phyloP scores from a whole-genome alignment of 1,140 invertebrate genomes.

The Panulirus ornatus region DNA sequence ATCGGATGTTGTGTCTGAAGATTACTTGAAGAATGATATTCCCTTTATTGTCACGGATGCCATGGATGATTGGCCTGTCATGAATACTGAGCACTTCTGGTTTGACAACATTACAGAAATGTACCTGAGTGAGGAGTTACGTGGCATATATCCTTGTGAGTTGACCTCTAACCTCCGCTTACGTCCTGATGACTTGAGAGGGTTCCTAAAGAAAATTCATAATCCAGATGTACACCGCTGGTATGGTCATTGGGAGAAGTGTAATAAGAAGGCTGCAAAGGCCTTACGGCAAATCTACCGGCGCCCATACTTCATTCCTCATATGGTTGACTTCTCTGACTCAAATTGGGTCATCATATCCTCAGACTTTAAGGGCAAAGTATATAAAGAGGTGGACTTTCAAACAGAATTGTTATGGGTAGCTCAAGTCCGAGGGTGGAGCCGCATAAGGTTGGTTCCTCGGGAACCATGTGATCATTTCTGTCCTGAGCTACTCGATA shows the following conservation, averaged over 20 bases:
- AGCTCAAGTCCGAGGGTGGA: conserved; percentile 86
- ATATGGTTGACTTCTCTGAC: conserved; percentile 86
- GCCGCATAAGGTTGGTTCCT: conserved; percentile 83
- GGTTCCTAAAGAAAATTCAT: conserved; percentile 83
- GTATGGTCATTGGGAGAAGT: conserved; percentile 93
- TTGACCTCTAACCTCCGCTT: conserved; percentile 85
- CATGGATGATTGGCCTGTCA: conserved; percentile 84
- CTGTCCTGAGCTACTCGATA: conserved; percentile 84
- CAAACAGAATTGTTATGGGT: conserved; percentile 82
- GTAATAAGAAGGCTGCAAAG: conserved; percentile 87
- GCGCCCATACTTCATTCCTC: conserved; percentile 87
- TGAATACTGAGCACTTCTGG: conserved; percentile 83
- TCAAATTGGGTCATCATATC: conserved; percentile 91
- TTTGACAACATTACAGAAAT: conserved; percentile 84
- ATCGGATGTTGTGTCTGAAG: conserved; percentile 83
- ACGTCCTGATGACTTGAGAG: conserved; percentile 83
- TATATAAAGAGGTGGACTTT: conserved; percentile 83
- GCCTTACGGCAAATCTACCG: conserved; percentile 85
- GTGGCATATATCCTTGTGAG: conserved; percentile 80
- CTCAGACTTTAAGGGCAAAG: conserved; percentile 85
- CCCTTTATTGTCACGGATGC: conserved; percentile 87
- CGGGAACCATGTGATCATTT: conserved; percentile 84
- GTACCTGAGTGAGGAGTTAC: conserved; percentile 76
- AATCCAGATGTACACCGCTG: conserved; percentile 85
- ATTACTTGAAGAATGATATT: conserved; percentile 84